phyloP scores from a whole-genome alignment of 1,140 invertebrate genomes.

The Zaprionus ghesquierei region DNA sequence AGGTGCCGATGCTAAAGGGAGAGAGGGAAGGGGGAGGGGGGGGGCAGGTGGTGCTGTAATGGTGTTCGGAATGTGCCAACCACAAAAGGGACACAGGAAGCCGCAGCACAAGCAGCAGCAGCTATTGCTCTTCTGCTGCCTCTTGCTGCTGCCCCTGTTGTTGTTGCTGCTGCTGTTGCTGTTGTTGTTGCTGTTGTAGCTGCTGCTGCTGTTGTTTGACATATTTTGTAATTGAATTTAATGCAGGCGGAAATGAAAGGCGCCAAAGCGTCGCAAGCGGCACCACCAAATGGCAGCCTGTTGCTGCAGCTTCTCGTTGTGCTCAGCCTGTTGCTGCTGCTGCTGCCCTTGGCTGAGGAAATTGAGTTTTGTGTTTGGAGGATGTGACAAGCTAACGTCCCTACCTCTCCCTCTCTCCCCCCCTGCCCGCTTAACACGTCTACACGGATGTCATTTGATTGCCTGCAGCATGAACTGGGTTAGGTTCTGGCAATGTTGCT shows the following conservation, averaged over 20 bases:
- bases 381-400: neutral
- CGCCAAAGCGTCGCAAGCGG: conserved; percentile 3
- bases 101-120: conserved; percentile 11
- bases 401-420: neutral
- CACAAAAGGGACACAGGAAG: conserved; percentile 31
- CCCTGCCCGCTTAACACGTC: neutral
- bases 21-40: neutral
- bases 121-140: conserved; percentile 14
- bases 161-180: conserved; percentile 43
- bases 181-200: neutral
- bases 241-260: conserved; percentile 41
- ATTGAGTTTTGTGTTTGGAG: conserved; percentile 53
- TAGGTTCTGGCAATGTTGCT: neutral
- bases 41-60: neutral
- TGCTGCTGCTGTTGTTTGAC: conserved; percentile 61
- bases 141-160: conserved; percentile 2
- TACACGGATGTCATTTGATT: conserved; percentile 38
- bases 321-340: conserved; percentile 30
- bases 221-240: conserved; percentile 78
- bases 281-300: conserved; percentile 25
- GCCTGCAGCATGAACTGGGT: conserved; percentile 51
- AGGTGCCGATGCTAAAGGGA: neutral
- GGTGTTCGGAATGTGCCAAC: conserved; percentile 3
- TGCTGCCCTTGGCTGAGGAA: conserved; percentile 43
- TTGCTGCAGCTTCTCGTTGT: conserved; percentile 18